Base-by-base conservation (phyloP, 2,113 vertebrate species). In the Phrynosoma platyrhinos region DNA sequence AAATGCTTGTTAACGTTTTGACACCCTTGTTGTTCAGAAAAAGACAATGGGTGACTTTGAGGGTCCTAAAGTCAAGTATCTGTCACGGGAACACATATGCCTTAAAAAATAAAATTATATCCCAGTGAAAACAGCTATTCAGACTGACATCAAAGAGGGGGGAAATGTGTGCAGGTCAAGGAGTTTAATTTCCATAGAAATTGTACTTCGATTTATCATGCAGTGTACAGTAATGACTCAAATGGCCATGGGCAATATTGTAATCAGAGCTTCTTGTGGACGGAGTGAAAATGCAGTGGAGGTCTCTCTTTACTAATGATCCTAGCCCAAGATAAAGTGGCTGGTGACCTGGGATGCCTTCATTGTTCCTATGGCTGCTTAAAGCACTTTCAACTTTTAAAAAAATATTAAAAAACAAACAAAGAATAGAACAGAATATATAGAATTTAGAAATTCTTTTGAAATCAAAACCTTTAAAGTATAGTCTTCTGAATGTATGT, bases 111-210 rank as follows among this genome's bases (percentile, higher is more conserved):
- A 53, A 92, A 92, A 89, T 88, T 93, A 32, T 83, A 91, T 88
- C 90, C 91, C 89, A 93, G 84, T 95, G 91, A 96, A 91, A 94
- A 93, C 93, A 92, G 86, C 93, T 93, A 95, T 95, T 96, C 94
- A 95, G 91, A 30, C 88, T 79, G 88, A 95, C 94, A 93, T 96
- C 94, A 96, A 96, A 95, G 95, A 84, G 91, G 23, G 30, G 71
- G 53, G 89, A 86, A 94, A 93, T 88, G 84, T 0, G 14, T 91
- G 91, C 92, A 92, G 95, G 95, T 96, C 95, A 95, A 91, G 92
- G 82, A 94, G 94, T 95, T 96, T 94, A 95, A 96, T 95, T 96
- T 94, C 95, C 94, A 89, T 94, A 83, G 95, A 91, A 84, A 91
- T 95, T 20, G 69, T 89, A 36, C 90, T 95, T 94, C 90, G 93